Conservation (phyloP, 2,113 vertebrate species). For the Calyptomena viridis region DNA sequence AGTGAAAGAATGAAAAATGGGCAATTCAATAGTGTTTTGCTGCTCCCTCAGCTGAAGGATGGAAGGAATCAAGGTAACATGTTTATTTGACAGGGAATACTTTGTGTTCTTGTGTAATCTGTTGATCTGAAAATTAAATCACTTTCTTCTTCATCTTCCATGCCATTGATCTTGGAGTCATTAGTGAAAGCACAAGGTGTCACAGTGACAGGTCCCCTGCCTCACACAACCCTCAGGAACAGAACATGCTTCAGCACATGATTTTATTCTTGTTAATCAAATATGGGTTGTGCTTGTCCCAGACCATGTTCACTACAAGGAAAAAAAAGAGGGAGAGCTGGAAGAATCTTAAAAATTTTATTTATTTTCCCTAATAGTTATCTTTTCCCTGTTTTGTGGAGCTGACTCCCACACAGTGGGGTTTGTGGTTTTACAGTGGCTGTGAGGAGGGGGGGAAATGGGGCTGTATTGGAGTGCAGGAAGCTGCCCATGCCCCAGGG, state of each 20-base stretch:
- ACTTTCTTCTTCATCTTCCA: slow-evolving; percentile 11
- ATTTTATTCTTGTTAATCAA: accelerated
- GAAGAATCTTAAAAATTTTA: neutral
- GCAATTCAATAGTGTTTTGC: neutral
- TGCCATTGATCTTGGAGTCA: slow-evolving; percentile 32
- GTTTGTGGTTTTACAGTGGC: neutral
- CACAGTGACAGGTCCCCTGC: neutral
- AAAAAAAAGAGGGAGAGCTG: neutral
- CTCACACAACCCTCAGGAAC: neutral
- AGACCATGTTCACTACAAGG: accelerated
- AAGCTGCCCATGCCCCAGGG: neutral
- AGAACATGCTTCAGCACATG: neutral
- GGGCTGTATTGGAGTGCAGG: neutral
- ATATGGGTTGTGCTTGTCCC: neutral
- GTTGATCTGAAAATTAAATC: slow-evolving; percentile 43
- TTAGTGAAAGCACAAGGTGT: neutral
- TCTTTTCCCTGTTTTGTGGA: neutral
- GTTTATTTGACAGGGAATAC: neutral
- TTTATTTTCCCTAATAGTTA: neutral
- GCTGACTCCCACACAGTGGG: neutral
- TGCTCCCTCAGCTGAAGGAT: neutral
- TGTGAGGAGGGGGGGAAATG: neutral
- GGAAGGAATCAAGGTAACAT: neutral
- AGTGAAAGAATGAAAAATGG: neutral
- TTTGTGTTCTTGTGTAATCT: neutral